Evolutionary conservation across 2,797 vertebrate species (phyloP).

Genomic region (Urophycis tenuis): DNA sequence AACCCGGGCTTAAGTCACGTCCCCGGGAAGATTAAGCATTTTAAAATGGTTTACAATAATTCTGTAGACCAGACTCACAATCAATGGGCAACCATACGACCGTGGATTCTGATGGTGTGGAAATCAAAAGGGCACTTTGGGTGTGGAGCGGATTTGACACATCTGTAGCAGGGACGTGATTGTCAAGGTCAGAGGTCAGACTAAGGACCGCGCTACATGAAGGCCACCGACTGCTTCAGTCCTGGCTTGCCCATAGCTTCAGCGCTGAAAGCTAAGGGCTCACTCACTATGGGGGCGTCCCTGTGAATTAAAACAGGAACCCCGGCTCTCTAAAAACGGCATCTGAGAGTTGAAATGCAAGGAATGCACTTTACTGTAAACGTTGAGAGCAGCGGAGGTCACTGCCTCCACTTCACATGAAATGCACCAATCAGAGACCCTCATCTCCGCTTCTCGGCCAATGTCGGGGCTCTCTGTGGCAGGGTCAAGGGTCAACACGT

Average conservation of each 20-base stretch:
- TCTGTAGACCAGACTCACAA: constrained; percentile 13
- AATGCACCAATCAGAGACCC: constrained; percentile 53
- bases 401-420: constrained; percentile 41
- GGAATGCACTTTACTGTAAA: constrained; percentile 83
- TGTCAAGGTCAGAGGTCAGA: not conserved
- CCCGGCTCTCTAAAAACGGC: constrained; percentile 43
- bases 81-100: not conserved
- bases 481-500: not conserved
- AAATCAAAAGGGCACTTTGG: not conserved
- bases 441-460: not conserved
- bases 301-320: not conserved
- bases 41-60: constrained; percentile 15
- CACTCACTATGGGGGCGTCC: not conserved
- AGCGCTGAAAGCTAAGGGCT: not conserved
- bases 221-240: not conserved
- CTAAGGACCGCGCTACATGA: not conserved
- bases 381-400: constrained; percentile 57
- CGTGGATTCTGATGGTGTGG: not conserved
- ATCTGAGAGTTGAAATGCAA: constrained; percentile 68
- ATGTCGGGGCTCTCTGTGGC: not conserved
- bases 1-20: constrained; percentile 49
- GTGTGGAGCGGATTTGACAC: not conserved
- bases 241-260: not conserved
- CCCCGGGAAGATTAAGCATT: constrained; percentile 42
- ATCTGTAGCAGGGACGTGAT: not conserved